These are phyloP conservation scores for Thripadectes ignobilis DNA, from an alignment of 2,797 vertebrate species.

Conservation along the genomic window DNA sequence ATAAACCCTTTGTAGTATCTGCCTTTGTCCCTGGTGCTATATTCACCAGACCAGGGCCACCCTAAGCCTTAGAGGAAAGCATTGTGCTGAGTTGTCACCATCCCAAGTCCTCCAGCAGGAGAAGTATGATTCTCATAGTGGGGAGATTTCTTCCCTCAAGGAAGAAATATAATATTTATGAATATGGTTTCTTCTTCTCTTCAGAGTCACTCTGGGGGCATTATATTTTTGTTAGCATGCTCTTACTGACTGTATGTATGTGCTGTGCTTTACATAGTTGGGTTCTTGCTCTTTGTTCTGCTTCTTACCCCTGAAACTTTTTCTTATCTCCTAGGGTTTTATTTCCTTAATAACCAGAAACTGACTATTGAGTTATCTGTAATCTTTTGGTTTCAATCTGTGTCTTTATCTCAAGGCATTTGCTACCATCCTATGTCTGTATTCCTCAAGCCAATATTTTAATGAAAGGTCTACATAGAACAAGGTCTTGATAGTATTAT, in stretches of 20 bases:
- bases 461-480: background rate
- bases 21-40: background rate
- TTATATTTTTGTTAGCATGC: background rate
- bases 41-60: background rate
- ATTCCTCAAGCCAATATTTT: background rate
- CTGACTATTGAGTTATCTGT: background rate
- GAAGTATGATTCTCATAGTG: background rate
- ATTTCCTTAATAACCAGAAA: background rate
- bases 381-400: background rate
- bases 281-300: background rate
- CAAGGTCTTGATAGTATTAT: background rate
- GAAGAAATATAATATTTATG: background rate
- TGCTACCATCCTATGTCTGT: background rate
- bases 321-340: background rate
- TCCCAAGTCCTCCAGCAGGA: background rate
- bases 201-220: background rate
- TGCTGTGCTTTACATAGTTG: background rate
- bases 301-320: background rate
- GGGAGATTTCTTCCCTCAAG: background rate
- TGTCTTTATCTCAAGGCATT: background rate
- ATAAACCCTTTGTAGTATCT: background rate
- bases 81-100: background rate
- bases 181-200: background rate
- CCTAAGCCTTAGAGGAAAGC: background rate
- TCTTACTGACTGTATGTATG: background rate